These are phyloP conservation scores for Trogon melanurus DNA, from an alignment of 2,113 vertebrate species.

Conservation along the genomic window DNA sequence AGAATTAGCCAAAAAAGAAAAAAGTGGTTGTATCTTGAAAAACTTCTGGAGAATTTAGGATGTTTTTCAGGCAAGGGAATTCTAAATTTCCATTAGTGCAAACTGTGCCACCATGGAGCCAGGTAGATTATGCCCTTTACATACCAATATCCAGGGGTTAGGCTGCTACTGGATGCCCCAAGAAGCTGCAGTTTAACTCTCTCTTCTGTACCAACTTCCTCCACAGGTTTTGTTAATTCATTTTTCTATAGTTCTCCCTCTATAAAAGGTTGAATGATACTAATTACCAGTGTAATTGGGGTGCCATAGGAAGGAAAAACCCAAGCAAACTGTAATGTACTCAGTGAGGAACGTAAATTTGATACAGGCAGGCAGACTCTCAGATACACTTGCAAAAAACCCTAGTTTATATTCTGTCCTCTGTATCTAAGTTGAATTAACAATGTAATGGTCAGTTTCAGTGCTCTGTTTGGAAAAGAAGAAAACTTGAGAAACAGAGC, in stretches of 20 bases:
- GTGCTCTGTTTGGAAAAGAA: neutral
- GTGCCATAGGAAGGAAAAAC: neutral
- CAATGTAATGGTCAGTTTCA: neutral
- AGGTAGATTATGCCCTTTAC: neutral
- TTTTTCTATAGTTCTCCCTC: neutral
- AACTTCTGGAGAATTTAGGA: neutral
- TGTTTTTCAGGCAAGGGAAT: neutral
- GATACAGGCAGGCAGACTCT: neutral
- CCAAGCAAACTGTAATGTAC: neutral
- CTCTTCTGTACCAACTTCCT: neutral
- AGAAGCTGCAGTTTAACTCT: neutral
- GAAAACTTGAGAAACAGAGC: neutral
- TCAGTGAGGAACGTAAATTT: neutral
- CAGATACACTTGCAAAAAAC: neutral
- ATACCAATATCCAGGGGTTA: neutral
- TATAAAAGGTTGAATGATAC: neutral
- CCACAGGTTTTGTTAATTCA: neutral
- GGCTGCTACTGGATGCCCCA: neutral
- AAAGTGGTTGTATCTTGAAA: neutral
- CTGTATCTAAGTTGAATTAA: neutral
- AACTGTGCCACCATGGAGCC: neutral
- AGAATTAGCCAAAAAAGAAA: neutral
- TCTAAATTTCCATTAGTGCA: neutral
- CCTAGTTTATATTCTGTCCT: neutral
- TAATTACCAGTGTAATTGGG: accelerated